Base-by-base conservation (phyloP, 2,113 vertebrate genomes). In the Lagopus muta region DNA sequence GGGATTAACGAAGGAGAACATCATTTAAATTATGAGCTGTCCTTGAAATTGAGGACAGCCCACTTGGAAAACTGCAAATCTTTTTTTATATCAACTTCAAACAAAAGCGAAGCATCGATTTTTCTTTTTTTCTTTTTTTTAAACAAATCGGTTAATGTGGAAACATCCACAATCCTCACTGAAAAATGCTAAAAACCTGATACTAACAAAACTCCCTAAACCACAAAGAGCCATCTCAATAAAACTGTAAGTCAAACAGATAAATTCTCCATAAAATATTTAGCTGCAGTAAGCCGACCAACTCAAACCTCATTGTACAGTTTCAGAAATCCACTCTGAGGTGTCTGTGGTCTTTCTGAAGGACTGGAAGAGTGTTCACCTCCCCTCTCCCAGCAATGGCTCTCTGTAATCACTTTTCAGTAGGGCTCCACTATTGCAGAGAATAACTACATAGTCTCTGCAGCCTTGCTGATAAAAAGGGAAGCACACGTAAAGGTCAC, bases 371-470 rank as follows among this genome's bases (percentile, higher is more conserved):
- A 8, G 3, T 11, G 24, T 11, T 24, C 27, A 90, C 38, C 24
- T 82, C 25, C 45, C 32, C 15, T 54, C 73, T 8, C 24, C 43
- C 58, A 57, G 8, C 4, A 30, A 7, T 48, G 20, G 8, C 47
- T 30, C 50, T 43, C 62, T 77, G 19, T 42, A 74, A 67, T 38
- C 43, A 15, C 77, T 76, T 70, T 62, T 8, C 14, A 70, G 27
- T 0, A 8, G 11, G 7, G 11, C 16, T 86, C 45, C 25, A 28
- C 2, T 0, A 38, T 0, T 54, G 21, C 3, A 75, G 7, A 4
- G 34, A 72, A 34, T 4, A 84, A 22, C 27, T 76, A 60, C 5
- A 2, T 1, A 86, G 34, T 32, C 18, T 25, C 82, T 42, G 25
- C 21, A 89, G 38, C 21, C 25, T 60, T 71, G 13, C 75, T 42